Base-by-base conservation (phyloP, 2,888 invertebrate species). In the Cephalotes varians region DNA sequence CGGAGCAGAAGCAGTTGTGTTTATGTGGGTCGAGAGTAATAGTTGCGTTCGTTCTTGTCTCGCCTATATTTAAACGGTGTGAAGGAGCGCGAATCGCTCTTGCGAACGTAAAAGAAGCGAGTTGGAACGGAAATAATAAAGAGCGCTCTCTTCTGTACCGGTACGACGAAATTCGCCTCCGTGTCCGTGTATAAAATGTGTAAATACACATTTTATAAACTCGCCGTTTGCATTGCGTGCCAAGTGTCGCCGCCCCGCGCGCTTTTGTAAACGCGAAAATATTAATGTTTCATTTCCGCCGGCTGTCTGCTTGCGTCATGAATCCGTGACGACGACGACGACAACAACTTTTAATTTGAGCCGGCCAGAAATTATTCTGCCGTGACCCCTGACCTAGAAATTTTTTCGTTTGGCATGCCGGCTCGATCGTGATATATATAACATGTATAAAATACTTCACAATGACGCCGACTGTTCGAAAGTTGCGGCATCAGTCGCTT, bases 211-310 rank as follows among this genome's bases (percentile, higher is more conserved):
- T 54, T 77, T 72, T 62, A 54, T 54, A 65, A 81, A 72, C 44
- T 77, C 44, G 47, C 15, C 31, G 54, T 82, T 54, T 7, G 28
- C 25, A 44, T 81, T 77, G 37, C 51, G 49, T 71, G 51, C 62
- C 81, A 81, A 71, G 21, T 31, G 67, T 62, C 60, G 44, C 47
- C 67, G n/a, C 60, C 69, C 12, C 31, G 56, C 37, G 44, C 44
- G 82, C 40, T 72, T 65, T 69, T 83, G 58, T 73, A 65, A 81
- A 58, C 28, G 62, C 12, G 60, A 67, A 69, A 81, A 81, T 81
- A 84, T 82, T 74, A 84, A 84, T 71, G 71, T 74, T 76, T 58
- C 58, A 82, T 84, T 82, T 74, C 67, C 74, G 56, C 18, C 31
- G 40, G 44, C 47, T 40, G 47, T 12, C 18, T 44, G 47, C 54